Conservation (phyloP, 2,888 invertebrate genomes). For the Galerucella nymphaeae region DNA sequence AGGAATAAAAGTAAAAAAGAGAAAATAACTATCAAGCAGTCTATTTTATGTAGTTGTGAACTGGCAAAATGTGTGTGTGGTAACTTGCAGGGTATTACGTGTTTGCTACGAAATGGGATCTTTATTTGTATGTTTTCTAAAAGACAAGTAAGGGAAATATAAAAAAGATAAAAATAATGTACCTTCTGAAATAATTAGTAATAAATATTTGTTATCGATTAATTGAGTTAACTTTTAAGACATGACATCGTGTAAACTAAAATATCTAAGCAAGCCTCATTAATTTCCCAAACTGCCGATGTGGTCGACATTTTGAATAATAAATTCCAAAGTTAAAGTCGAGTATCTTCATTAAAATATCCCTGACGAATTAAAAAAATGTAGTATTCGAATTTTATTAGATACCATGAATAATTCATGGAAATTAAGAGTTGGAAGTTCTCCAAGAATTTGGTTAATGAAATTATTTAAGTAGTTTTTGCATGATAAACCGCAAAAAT, state of each 20-base stretch:
- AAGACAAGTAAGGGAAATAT: background rate
- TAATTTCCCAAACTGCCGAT: slow-evolving; percentile 29
- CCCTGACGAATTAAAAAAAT: slow-evolving; percentile 47
- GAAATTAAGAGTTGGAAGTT: slow-evolving; percentile 51
- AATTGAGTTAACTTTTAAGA: background rate
- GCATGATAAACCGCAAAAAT: slow-evolving; percentile 49
- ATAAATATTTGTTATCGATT: too few relatives aligned
- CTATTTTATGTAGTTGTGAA: slow-evolving; percentile 41
- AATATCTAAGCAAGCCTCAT: slow-evolving; percentile 28
- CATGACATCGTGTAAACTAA: slow-evolving; percentile 12
- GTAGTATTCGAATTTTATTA: slow-evolving; percentile 47
- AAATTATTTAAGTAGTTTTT: slow-evolving; percentile 53
- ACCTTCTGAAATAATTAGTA: too few relatives aligned
- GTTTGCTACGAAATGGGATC: slow-evolving; percentile 31
- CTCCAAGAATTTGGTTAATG: slow-evolving; percentile 54
- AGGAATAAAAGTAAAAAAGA: slow-evolving; percentile 27
- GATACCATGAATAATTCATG: slow-evolving; percentile 52
- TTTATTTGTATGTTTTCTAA: slow-evolving; percentile 26
- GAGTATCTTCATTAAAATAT: slow-evolving; percentile 46
- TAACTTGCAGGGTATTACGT: slow-evolving; percentile 38
- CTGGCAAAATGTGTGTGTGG: slow-evolving; percentile 36
- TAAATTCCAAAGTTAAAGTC: slow-evolving; percentile 22
- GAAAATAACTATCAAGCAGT: slow-evolving; percentile 29
- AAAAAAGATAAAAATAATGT: too few relatives aligned
- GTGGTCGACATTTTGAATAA: slow-evolving; percentile 33